These are phyloP conservation scores for Dioctria linearis DNA, from an alignment of 2,888 invertebrate species.

Conservation along the genomic window DNA sequence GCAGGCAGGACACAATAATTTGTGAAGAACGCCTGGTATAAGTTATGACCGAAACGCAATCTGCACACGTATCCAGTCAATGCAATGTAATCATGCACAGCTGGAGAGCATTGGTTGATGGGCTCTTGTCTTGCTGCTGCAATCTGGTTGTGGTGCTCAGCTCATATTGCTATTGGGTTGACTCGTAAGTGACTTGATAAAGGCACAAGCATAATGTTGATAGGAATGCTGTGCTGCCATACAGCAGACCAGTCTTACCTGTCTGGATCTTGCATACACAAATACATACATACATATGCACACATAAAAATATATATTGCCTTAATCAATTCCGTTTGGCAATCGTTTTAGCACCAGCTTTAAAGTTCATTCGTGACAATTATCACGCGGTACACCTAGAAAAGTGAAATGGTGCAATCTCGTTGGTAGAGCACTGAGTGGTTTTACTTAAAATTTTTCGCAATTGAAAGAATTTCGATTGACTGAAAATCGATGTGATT, in stretches of 20 bases:
- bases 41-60: constrained; percentile 1
- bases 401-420: too few species aligned
- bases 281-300: neutral
- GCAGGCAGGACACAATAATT: neutral
- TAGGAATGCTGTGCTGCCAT: constrained; percentile 7
- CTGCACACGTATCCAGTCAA: neutral
- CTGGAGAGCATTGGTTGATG: neutral
- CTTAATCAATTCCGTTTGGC: neutral
- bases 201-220: neutral
- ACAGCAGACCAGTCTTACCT: neutral
- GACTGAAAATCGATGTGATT: too few species aligned
- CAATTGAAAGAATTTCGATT: too few species aligned
- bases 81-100: neutral
- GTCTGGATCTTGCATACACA: neutral
- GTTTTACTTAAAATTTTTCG: too few species aligned
- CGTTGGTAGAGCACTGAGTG: too few species aligned
- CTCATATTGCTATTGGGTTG: too few species aligned
- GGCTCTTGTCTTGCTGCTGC: neutral
- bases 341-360: neutral
- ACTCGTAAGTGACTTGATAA: neutral
- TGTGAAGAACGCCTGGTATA: neutral
- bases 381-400: too few species aligned
- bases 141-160: neutral
- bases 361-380: neutral
- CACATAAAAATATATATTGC: neutral